Percentiles rank a stretch among this genome's conserved stretches.
These are phyloP conservation scores for Andrena camellia DNA, from an alignment of 2,888 invertebrate genomes.

Conservation along the genomic window DNA sequence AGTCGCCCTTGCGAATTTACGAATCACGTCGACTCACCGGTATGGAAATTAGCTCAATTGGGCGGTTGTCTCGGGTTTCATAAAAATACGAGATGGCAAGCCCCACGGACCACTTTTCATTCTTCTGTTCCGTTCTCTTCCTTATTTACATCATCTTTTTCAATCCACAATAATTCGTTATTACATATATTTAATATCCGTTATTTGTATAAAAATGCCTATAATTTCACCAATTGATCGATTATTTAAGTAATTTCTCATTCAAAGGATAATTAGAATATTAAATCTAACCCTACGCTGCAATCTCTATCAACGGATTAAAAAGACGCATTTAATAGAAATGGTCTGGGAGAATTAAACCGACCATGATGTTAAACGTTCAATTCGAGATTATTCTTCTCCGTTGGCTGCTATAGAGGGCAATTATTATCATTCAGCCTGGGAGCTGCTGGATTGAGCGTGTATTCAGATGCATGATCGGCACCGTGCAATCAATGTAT, in stretches of 20 bases:
- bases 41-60: conserved; percentile 60
- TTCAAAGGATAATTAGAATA: too few species aligned
- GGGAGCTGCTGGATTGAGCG: conserved; percentile 21
- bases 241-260: too few species aligned
- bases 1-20: conserved; percentile 42
- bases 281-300: too few species aligned
- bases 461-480: conserved; percentile 9
- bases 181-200: too few species aligned
- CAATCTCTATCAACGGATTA: too few species aligned
- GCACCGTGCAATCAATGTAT: conserved; percentile 26
- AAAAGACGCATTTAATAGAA: too few species aligned
- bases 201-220: too few species aligned
- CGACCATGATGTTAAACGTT: background rate
- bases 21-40: conserved; percentile 40
- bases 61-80: conserved; percentile 37
- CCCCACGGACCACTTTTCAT: conserved; percentile 21
- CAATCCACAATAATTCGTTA: background rate
- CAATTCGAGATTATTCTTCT: conserved; percentile 28
- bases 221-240: too few species aligned
- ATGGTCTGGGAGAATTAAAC: background rate
- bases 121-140: conserved; percentile 15
- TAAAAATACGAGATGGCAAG: conserved; percentile 32
- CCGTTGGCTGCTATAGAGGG: conserved; percentile 13
- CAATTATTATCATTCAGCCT: conserved; percentile 36
- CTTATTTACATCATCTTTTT: conserved; percentile 4